A percentile compares a stretch with the other conserved stretches of the same genome.
These are phyloP conservation scores for Aplidium turbinatum DNA, from an alignment of 23 tunicate species.

Conservation along the genomic window DNA sequence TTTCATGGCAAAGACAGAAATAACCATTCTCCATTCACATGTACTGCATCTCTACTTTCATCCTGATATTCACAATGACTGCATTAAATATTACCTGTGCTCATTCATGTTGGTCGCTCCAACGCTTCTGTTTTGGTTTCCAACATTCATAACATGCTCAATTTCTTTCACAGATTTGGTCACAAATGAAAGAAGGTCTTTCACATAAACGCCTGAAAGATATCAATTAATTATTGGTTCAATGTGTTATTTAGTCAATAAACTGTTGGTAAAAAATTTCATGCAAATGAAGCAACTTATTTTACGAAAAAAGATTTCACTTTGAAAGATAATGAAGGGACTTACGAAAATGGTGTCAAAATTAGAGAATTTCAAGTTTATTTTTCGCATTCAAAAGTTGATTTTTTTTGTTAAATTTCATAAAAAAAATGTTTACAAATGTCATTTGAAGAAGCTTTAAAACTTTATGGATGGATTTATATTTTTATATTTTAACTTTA, in stretches of 20 bases:
- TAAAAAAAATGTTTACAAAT: too few relatives aligned
- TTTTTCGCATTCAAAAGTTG: not conserved
- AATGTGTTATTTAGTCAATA: not conserved
- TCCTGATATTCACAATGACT: too few relatives aligned
- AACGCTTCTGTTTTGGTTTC: conserved; percentile 95
- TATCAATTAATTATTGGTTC: not conserved
- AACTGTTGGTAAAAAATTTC: not conserved
- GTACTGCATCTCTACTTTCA: not conserved
- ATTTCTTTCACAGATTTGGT: conserved; percentile 95
- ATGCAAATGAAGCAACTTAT: not conserved
- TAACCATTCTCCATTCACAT: not conserved
- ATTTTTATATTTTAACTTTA: too few relatives aligned
- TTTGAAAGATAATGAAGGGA: too few relatives aligned
- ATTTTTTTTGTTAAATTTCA: too few relatives aligned
- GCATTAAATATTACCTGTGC: too few relatives aligned
- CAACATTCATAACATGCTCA: conserved; percentile 98
- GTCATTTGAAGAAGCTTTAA: too few relatives aligned
- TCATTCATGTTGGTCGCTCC: conserved; percentile 99
- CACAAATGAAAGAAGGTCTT: conserved; percentile 90
- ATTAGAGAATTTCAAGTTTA: too few relatives aligned
- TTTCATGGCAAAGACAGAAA: too few relatives aligned
- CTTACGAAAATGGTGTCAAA: too few relatives aligned
- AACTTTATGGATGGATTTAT: too few relatives aligned
- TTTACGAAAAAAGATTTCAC: too few relatives aligned
- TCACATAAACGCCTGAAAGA: conserved; percentile 84